These are phyloP conservation scores for Ichneumoninae sp. DNA, from an alignment of 2,888 invertebrate genomes.

Conservation along the genomic window DNA sequence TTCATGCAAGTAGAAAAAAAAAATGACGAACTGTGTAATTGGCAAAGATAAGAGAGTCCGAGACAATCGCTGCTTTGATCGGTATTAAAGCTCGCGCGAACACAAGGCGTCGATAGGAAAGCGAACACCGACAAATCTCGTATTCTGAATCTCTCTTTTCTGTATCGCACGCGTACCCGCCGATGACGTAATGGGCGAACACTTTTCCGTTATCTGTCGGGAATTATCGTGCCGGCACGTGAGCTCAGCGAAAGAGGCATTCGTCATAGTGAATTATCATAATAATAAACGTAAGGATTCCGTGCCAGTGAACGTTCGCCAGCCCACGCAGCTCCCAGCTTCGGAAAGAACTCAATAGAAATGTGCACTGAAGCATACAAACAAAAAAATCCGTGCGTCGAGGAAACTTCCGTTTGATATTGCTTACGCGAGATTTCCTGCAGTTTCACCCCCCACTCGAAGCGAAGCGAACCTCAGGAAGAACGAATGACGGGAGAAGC, in stretches of 20 bases:
- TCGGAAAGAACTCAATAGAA: neutral
- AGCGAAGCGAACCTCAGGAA: constrained; percentile 5
- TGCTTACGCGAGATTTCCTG: neutral
- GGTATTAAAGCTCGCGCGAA: neutral
- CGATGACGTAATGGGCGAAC: neutral
- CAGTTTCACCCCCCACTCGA: neutral
- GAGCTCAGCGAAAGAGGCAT: constrained; percentile 9
- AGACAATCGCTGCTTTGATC: too few relatives aligned
- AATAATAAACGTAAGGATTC: constrained; percentile 25
- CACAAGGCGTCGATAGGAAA: neutral
- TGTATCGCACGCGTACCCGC: neutral
- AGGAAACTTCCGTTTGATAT: constrained; percentile 19
- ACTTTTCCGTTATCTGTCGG: constrained; percentile 20
- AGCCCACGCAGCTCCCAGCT: constrained; percentile 17
- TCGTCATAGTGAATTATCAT: constrained; percentile 23
- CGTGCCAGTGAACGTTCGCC: constrained; percentile 17
- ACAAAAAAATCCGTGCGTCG: neutral
- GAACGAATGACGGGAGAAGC: constrained; percentile 16
- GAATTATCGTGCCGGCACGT: constrained; percentile 14
- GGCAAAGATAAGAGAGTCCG: too few relatives aligned
- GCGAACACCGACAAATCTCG: neutral
- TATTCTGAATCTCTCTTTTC: neutral
- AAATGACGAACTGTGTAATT: too few relatives aligned
- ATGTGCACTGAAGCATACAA: neutral
- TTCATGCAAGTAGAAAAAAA: neutral